Evolutionary conservation across 2,888 invertebrate genomes (phyloP).

Genomic region (Drosophila cyrtoloma): DNA sequence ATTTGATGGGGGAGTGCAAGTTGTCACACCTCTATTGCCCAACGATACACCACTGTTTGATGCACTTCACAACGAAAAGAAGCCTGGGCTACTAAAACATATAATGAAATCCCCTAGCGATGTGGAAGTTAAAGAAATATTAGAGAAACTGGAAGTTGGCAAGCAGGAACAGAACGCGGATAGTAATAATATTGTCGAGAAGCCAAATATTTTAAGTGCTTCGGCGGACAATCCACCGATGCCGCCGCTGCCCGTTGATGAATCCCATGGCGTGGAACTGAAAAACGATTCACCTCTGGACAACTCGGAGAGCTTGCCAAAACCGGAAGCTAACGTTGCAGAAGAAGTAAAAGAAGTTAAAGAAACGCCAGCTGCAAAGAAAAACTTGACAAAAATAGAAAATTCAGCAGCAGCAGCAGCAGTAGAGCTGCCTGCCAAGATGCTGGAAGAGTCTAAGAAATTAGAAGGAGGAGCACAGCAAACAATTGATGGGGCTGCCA

Average conservation of each 20-base stretch:
- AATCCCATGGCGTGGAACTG: constrained; percentile 48
- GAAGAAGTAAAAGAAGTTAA: constrained; percentile 3
- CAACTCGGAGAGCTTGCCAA: constrained; percentile 15
- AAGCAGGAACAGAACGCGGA: constrained; percentile 22
- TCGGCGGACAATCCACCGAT: constrained; percentile 60
- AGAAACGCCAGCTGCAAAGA: constrained; percentile 1
- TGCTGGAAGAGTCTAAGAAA: constrained; percentile 1
- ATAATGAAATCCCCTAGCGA: constrained; percentile 37
- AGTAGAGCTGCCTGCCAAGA: neutral
- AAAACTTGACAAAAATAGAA: constrained; percentile 18
- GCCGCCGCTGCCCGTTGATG: constrained; percentile 81
- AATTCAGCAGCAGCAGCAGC: neutral
- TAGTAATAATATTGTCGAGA: constrained; percentile 17
- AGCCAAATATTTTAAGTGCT: constrained; percentile 20
- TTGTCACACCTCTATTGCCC: constrained; percentile 62
- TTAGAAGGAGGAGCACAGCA: constrained; percentile 40
- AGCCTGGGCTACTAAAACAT: constrained; percentile 48
- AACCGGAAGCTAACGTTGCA: constrained; percentile 8
- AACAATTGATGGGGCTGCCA: constrained; percentile 84
- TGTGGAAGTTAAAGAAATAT: constrained; percentile 17
- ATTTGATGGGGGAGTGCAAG: constrained; percentile 51
- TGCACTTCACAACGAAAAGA: constrained; percentile 44
- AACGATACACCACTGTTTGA: constrained; percentile 38
- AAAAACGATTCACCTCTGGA: constrained; percentile 19
- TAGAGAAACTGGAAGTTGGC: constrained; percentile 36